A percentile compares a stretch with the other conserved stretches of the same genome.
phyloP scores from a whole-genome alignment of 2,888 invertebrate genomes.

The Entomobrya multifasciata region DNA sequence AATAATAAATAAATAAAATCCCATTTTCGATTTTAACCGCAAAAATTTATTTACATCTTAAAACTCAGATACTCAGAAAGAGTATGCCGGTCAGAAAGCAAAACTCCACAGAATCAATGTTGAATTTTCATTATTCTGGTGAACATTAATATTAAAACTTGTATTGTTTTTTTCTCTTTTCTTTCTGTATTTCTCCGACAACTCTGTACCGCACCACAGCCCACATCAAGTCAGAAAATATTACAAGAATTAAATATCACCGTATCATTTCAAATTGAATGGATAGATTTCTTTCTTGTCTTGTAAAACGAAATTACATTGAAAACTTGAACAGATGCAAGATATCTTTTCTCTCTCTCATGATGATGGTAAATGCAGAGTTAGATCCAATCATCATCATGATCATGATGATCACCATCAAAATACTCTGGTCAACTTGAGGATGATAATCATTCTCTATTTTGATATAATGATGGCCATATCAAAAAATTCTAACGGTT shows the following conservation, averaged over 20 bases:
- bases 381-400: background rate
- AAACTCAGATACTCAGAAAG: background rate
- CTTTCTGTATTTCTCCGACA: too few relatives aligned
- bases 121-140: too few relatives aligned
- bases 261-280: background rate
- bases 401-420: background rate
- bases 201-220: too few relatives aligned
- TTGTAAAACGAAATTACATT: background rate
- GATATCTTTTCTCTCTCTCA: background rate
- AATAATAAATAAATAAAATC: background rate
- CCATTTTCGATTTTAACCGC: slow-evolving; percentile 13
- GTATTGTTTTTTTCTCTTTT: background rate
- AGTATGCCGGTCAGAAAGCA: background rate
- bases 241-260: background rate
- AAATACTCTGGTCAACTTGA: background rate
- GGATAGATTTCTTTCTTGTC: background rate
- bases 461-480: too few relatives aligned
- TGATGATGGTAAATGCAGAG: too few relatives aligned
- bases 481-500: background rate
- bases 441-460: too few relatives aligned
- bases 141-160: background rate
- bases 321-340: background rate
- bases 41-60: background rate
- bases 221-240: too few relatives aligned
- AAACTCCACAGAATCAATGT: background rate